phyloP scores from a whole-genome alignment of 2,888 invertebrate genomes.

The Callyntrura sp. region DNA sequence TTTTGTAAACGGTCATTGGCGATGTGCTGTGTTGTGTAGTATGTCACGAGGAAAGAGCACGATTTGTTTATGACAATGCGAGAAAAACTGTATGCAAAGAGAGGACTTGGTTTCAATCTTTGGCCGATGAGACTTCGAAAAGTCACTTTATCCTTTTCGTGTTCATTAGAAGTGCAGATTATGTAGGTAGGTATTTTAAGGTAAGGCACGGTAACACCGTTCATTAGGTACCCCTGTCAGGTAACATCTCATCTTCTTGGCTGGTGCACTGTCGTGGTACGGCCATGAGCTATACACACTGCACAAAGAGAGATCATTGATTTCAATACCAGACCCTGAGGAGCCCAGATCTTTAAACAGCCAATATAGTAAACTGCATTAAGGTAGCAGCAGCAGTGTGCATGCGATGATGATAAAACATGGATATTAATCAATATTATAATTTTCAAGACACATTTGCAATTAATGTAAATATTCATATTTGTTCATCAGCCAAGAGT shows the following conservation, averaged over 20 bases:
- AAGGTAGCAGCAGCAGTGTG: too few species aligned
- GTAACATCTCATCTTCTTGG: neutral
- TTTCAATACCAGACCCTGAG: conserved; percentile 67
- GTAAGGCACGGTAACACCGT: neutral
- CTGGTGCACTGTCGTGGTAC: neutral
- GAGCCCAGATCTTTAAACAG: conserved; percentile 50
- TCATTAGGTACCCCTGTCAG: conserved; percentile 8
- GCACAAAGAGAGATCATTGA: conserved; percentile 21
- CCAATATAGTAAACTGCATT: neutral
- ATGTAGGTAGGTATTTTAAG: neutral
- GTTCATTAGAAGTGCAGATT: too few species aligned
- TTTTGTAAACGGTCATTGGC: conserved; percentile 32
- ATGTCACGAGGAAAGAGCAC: conserved; percentile 46
- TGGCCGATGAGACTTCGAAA: neutral
- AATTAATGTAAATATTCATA: neutral
- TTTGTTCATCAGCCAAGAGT: neutral
- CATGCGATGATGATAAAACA: neutral
- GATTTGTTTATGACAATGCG: conserved; percentile 43
- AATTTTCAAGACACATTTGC: neutral
- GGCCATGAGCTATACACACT: neutral
- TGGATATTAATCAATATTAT: neutral
- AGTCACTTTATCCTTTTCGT: neutral
- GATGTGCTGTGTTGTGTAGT: conserved; percentile 2
- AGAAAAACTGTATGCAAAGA: neutral
- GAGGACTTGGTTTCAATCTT: conserved; percentile 12